Evolutionary conservation across 37 sponge, comb jelly and placozoan genomes (phyloP).

Genomic region (Eunapius fragilis): DNA sequence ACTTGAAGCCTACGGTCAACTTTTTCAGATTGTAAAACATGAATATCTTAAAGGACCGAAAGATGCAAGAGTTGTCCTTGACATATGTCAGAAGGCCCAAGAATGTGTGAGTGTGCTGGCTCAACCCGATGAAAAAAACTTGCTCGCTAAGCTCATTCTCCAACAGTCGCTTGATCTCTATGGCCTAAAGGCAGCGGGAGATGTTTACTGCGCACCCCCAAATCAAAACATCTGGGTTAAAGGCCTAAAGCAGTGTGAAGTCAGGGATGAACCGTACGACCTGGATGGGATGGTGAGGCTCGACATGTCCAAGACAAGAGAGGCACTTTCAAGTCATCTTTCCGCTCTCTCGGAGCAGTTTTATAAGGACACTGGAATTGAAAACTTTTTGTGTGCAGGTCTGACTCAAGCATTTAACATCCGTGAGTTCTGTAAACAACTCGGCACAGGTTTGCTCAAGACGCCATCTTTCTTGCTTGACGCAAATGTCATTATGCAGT

Average conservation of each 20-base stretch:
- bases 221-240: conserved; percentile 31
- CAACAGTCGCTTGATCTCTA: conserved; percentile 42
- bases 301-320: background rate
- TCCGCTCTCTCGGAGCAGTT: conserved; percentile 1
- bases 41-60: too few relatives aligned
- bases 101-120: too few relatives aligned
- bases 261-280: conserved; percentile 11
- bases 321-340: conserved; percentile 18
- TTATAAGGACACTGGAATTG: background rate
- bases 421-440: conserved; percentile 2
- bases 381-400: background rate
- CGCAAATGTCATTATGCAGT: too few relatives aligned
- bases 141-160: conserved; percentile 8
- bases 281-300: conserved; percentile 50
- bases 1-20: conserved; percentile 51
- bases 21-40: background rate
- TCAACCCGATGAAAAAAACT: background rate
- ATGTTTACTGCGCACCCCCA: conserved; percentile 9
- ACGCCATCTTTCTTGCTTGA: too few relatives aligned
- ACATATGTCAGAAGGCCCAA: conserved; percentile 18
- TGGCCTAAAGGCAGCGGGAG: conserved; percentile 10
- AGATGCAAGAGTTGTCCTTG: conserved; percentile 5
- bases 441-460: too few relatives aligned
- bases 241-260: background rate
- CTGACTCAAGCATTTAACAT: background rate